phyloP scores from a whole-genome alignment of 2,113 vertebrate genomes.

The Aramus guarauna region DNA sequence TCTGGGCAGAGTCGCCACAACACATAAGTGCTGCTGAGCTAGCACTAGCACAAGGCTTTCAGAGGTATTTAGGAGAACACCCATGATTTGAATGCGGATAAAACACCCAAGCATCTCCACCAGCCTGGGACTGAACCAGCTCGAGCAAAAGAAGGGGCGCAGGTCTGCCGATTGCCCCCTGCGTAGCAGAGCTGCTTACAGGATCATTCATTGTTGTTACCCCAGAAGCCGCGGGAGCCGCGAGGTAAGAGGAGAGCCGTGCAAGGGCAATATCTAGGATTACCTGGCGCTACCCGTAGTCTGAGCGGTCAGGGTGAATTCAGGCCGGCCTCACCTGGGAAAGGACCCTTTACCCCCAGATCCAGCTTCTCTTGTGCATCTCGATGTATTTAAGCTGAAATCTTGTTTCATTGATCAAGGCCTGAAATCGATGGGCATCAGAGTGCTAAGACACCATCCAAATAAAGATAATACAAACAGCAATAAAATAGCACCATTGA shows the following conservation, averaged over 20 bases:
- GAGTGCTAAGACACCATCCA: conserved; percentile 40
- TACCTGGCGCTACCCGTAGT: not conserved
- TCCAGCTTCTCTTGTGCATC: not conserved
- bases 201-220: not conserved
- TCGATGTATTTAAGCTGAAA: not conserved
- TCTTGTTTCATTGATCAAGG: conserved; percentile 43
- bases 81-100: fast-evolving
- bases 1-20: not conserved
- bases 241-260: not conserved
- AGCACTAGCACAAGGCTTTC: not conserved
- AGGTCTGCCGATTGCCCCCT: not conserved
- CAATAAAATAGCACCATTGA: conserved; percentile 73
- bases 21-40: not conserved
- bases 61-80: not conserved
- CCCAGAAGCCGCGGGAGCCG: not conserved
- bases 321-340: not conserved
- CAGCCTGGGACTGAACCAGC: not conserved
- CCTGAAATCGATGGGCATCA: conserved; percentile 56
- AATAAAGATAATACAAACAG: conserved; percentile 68
- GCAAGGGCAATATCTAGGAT: not conserved
- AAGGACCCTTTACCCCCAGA: not conserved
- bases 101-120: not conserved
- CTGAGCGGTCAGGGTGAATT: not conserved
- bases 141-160: not conserved
- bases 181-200: fast-evolving